Base-by-base conservation (phyloP, 2,888 invertebrate species). In the Nomada flava region DNA sequence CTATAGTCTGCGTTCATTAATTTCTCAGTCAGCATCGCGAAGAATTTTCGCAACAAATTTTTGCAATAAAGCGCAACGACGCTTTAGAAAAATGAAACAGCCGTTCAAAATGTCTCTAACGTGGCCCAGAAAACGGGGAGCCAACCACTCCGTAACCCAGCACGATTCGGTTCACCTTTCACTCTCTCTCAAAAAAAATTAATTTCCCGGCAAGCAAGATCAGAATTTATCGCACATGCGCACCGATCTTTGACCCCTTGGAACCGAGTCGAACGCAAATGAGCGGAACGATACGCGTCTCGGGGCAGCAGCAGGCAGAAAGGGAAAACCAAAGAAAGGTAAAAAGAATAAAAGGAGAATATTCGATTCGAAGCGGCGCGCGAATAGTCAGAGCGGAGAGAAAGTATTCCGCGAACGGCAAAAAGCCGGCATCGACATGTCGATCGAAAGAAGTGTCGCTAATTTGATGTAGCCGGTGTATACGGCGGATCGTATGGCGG, bases 381-480 rank as follows among this genome's bases (percentile, higher is more conserved):
- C 77, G 80, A 72, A 80, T 78, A 78, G 80, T 20, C 72, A 20
- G 78, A 67, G 80, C 69, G 65, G 77, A 67, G 80, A 72, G 80
- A 79, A 71, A 76, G 76, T 70, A 72, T 83, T 60, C 67, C 68
- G 11, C 57, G 76, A 68, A 62, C 36, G 73, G 73, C 76, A 74
- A 82, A 78, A 79, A 79, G 50, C 44, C 55, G 82, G 67, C 76
- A 73, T 73, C 81, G 73, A 73, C 67, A 76, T 75, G 69, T 78
- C 80, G 73, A 72, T 87, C 76, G 76, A 62, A 86, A 78, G 76
- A 83, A 84, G 84, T 84, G 85, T 87, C 82, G 80, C 73, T 79
- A 74, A 78, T 85, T 85, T 83, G 83, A 77, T 82, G 73, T 71
- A 75, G 69, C 69, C 73, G 67, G 82, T 76, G 76, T 76, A 84